Percentiles rank a stretch among this genome's conserved stretches.
Evolutionary conservation across 2,113 vertebrate species (phyloP).

Genomic region (Pseudopipra pipra): DNA sequence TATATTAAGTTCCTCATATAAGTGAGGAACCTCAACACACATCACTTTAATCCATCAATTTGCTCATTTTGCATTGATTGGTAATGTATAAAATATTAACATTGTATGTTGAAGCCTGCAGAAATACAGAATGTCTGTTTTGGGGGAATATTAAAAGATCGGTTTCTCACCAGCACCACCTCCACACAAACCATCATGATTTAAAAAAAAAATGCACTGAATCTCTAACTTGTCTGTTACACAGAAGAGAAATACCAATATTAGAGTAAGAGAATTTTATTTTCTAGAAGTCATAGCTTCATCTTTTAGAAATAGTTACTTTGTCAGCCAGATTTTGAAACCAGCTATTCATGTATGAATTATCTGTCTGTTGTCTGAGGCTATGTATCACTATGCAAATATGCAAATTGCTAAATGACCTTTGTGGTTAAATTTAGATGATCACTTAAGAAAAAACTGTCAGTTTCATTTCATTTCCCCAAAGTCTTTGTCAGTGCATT

Average conservation of each 20-base stretch:
- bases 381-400: neutral
- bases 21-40: neutral
- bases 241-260: neutral
- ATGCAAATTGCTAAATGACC: neutral
- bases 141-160: neutral
- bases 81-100: neutral
- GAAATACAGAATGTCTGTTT: neutral
- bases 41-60: neutral
- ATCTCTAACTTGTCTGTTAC: neutral
- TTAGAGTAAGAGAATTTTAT: neutral
- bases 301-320: neutral
- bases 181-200: neutral
- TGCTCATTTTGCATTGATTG: neutral
- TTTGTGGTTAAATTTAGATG: constrained; percentile 31
- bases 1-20: neutral
- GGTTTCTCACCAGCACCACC: neutral
- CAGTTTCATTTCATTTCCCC: neutral
- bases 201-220: neutral
- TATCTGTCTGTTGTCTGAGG: neutral
- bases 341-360: neutral
- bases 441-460: constrained; percentile 9
- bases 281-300: neutral
- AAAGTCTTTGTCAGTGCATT: neutral
- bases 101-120: neutral
- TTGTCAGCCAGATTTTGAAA: constrained; percentile 1